Percentiles rank a stretch among this genome's conserved stretches.
Conservation (phyloP, 1,140 invertebrate species). For the Bombus pyrosoma region DNA sequence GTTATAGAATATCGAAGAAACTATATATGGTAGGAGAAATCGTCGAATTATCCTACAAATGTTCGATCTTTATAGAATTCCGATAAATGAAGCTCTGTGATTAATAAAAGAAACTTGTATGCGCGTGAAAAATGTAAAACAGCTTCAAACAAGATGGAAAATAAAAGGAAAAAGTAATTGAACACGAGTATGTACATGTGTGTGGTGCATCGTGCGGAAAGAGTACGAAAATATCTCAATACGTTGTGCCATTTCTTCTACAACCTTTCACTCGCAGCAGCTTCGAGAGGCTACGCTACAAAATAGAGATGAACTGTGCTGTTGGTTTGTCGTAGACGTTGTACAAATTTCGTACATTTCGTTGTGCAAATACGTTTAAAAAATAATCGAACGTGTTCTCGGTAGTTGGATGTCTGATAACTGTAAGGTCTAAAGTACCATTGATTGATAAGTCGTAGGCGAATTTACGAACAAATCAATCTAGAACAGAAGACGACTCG, state of each 20-base stretch:
- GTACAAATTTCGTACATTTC: neutral
- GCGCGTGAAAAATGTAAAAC: neutral
- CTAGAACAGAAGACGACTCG: neutral
- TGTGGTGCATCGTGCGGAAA: slow-evolving; percentile 9
- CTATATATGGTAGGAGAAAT: too few species aligned
- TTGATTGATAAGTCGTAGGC: too few species aligned
- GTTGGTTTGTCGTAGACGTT: neutral
- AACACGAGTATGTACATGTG: neutral
- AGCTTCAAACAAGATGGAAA: neutral
- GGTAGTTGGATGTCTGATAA: neutral
- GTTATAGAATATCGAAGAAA: too few species aligned
- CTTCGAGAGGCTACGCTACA: neutral
- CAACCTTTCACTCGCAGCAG: slow-evolving; percentile 9
- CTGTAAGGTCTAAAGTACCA: neutral
- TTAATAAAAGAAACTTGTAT: neutral
- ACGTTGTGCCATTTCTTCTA: slow-evolving; percentile 1
- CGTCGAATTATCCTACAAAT: neutral
- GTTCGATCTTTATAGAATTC: neutral
- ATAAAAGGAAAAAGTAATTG: too few species aligned
- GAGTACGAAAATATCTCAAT: slow-evolving; percentile 14
- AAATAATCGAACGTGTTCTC: neutral
- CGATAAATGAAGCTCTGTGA: neutral
- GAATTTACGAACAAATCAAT: neutral
- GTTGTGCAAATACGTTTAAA: too few species aligned
- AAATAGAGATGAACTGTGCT: neutral